A percentile compares a stretch with the other conserved stretches of the same genome.
Conservation (phyloP, 2,888 invertebrate genomes). For the Chamaedrilus cognettii region DNA sequence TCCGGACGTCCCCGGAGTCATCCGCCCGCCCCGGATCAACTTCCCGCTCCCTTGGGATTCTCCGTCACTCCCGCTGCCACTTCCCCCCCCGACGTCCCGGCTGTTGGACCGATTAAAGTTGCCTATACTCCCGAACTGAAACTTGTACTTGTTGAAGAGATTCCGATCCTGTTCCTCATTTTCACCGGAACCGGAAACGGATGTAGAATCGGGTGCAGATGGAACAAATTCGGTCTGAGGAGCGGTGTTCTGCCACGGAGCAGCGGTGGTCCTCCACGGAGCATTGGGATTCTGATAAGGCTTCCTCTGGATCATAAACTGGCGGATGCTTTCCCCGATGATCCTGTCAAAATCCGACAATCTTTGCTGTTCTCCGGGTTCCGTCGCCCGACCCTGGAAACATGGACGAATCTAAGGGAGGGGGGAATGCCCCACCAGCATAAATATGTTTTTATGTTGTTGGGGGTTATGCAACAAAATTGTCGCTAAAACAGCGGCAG, state of each 20-base stretch:
- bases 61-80: neutral
- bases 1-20: neutral
- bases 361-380: neutral
- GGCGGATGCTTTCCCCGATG: conserved; percentile 10
- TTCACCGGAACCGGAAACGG: conserved; percentile 2
- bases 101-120: conserved; percentile 14
- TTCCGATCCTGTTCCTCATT: conserved; percentile 4
- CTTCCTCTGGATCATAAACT: conserved; percentile 9
- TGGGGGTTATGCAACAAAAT: too few species aligned
- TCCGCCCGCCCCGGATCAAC: neutral
- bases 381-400: neutral
- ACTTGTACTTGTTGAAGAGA: conserved; percentile 19
- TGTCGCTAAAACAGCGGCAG: too few species aligned
- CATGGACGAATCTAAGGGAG: neutral
- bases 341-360: conserved; percentile 8
- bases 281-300: neutral
- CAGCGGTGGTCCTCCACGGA: neutral
- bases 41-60: too few species aligned
- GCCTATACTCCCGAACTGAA: conserved; percentile 18
- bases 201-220: too few species aligned
- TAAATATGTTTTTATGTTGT: too few species aligned
- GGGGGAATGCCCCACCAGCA: too few species aligned
- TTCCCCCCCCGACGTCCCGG: conserved; percentile 12
- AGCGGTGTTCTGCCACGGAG: neutral
- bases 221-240: neutral